Percentiles rank a stretch among this genome's conserved stretches.
Conservation (phyloP, 2,797 vertebrate species). For the Ciconia nigra region DNA sequence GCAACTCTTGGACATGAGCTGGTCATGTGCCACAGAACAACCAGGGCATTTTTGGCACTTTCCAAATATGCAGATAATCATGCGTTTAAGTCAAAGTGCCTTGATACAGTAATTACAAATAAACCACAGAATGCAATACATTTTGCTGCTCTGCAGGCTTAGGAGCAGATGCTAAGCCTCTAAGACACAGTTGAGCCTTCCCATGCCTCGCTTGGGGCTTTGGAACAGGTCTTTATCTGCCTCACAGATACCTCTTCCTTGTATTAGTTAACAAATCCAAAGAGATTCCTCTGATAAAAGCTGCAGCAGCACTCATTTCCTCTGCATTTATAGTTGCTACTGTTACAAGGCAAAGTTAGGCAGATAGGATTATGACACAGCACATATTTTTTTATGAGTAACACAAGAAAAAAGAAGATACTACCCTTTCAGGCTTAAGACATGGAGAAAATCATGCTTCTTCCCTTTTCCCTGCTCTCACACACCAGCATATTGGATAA, state of each 20-base stretch:
- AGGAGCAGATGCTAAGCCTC: background rate
- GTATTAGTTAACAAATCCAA: background rate
- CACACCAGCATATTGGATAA: background rate
- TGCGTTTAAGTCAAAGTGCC: background rate
- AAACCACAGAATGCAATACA: background rate
- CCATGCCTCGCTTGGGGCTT: background rate
- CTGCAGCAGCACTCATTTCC: background rate
- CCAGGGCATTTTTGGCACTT: background rate
- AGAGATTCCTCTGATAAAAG: background rate
- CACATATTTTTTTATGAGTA: background rate
- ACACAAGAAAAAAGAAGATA: background rate
- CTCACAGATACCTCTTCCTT: background rate
- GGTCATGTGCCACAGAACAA: background rate
- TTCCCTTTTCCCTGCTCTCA: background rate
- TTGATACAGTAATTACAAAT: background rate
- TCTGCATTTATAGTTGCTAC: background rate
- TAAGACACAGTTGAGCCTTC: background rate
- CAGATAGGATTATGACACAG: background rate
- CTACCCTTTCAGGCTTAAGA: background rate
- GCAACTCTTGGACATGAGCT: background rate
- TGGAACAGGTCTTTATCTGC: background rate
- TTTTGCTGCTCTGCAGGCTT: background rate
- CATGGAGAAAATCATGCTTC: rapidly evolving
- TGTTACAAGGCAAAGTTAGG: background rate
- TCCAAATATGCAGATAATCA: background rate